Evolutionary conservation across 2,797 vertebrate genomes (phyloP).

Genomic region (Garrulus glandarius): DNA sequence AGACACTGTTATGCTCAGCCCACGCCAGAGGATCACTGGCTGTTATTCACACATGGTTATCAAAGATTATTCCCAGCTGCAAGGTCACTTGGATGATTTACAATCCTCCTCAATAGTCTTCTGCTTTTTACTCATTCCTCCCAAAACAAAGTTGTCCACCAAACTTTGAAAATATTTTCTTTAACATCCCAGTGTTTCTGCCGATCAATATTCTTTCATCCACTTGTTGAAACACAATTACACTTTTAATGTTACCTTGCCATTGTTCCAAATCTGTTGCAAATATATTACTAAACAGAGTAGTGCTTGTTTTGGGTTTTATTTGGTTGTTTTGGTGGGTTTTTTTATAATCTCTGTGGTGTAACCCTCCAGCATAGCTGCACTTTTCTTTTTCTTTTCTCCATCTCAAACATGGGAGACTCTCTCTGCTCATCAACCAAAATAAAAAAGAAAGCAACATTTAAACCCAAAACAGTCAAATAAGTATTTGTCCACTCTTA

Average conservation of each 20-base stretch:
- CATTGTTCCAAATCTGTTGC: not conserved
- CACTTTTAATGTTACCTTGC: not conserved
- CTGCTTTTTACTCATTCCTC: not conserved
- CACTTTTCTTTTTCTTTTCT: not conserved
- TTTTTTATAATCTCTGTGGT: not conserved
- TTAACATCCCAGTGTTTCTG: not conserved
- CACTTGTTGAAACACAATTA: not conserved
- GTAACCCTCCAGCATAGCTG: no score
- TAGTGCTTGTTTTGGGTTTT: not conserved
- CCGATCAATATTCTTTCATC: not conserved
- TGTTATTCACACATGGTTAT: not conserved
- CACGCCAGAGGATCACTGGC: not conserved
- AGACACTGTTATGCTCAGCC: not conserved
- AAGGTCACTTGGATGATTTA: not conserved
- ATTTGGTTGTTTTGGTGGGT: not conserved
- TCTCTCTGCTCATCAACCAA: not conserved
- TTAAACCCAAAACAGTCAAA: not conserved
- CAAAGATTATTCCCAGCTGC: not conserved
- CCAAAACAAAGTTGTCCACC: not conserved
- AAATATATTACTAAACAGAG: not conserved
- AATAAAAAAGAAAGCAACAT: not conserved
- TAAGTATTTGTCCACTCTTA: not conserved
- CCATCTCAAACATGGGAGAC: not conserved
- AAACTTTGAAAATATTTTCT: not conserved
- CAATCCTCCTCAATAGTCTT: not conserved